Base-by-base conservation (phyloP, 2,888 invertebrate genomes). In the Lycaena phlaeas region DNA sequence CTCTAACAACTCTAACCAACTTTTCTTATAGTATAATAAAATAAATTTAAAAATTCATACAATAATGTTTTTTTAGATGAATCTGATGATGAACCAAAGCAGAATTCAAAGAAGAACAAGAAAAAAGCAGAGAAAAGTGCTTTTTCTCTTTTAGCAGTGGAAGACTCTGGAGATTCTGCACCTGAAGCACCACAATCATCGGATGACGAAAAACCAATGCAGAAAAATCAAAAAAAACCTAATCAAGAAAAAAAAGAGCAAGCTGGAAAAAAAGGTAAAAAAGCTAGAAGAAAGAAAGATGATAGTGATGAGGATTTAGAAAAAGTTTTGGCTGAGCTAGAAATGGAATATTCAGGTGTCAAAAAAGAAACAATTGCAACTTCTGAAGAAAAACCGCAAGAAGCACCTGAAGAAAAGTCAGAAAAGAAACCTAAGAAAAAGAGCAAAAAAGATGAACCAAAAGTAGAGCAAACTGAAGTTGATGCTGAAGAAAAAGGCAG, bases 221-320 rank as follows among this genome's bases (percentile, higher is more conserved):
- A 61, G 59, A 82, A 72, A 61, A 49, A 59, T 31, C 68, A 67
- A 50, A 73, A 79, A 49, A 85, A 75, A 53, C 51, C 59, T 41
- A 50, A 52, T 42, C 74, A 64, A 54, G 78, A 82, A 22, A 85
- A 82, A 49, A 79, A 76, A 55, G 84, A 85, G 49, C 64, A 73
- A 40, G 67, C 70, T 41, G 88, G 87, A 12, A 92, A 92, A 65
- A 92, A 92, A 65, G 87, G 89, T 2, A 92, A 92, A 61, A 92
- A 92, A 68, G 72, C 86, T 3, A 90, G 89, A 60, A 88, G 90
- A 59, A 93, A 91, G 76, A 90, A 89, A 51, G 89, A 90, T 56
- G 92, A 92, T 40, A 92, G 92, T 59, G 91, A 92, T 67, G 92
- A 93, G 47, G 94, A 94, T 64, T 77, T 95, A 45, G 94, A 95